Evolutionary conservation across 2,113 vertebrate genomes (phyloP).

Genomic region (Cyanistes caeruleus): DNA sequence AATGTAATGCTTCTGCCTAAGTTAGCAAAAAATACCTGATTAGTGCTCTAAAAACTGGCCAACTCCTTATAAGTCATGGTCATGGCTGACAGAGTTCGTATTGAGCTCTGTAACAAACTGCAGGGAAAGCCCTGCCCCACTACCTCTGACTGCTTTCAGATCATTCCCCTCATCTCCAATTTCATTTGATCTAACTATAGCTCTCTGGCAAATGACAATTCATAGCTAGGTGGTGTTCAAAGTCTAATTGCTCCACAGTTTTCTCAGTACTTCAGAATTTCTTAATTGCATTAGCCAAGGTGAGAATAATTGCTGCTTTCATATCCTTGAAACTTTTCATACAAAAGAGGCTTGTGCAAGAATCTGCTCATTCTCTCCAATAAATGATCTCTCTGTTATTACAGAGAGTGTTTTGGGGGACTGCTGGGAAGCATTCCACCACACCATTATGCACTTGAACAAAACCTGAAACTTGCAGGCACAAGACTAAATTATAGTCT

Average conservation of each 20-base stretch:
- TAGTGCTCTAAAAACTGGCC: background rate
- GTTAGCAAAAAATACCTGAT: slow-evolving; percentile 15
- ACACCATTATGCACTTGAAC: slow-evolving; percentile 52
- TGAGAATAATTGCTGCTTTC: slow-evolving; percentile 69
- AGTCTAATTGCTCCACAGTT: slow-evolving; percentile 50
- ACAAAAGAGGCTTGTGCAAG: slow-evolving; percentile 68
- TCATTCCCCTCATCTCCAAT: background rate
- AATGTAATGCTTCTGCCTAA: background rate
- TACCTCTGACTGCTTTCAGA: background rate
- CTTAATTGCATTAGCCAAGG: slow-evolving; percentile 68
- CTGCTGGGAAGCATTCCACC: slow-evolving; percentile 61
- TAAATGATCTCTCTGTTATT: slow-evolving; percentile 70
- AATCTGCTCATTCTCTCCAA: slow-evolving; percentile 48
- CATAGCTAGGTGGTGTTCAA: slow-evolving; percentile 38
- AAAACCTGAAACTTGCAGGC: slow-evolving; percentile 57
- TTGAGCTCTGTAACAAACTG: background rate
- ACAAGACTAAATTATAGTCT: slow-evolving; percentile 64
- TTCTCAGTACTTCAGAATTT: slow-evolving; percentile 43
- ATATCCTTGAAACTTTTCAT: slow-evolving; percentile 43
- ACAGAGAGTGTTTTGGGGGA: slow-evolving; percentile 11
- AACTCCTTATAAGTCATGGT: background rate
- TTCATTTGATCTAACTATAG: slow-evolving; percentile 50
- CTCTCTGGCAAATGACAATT: slow-evolving; percentile 9
- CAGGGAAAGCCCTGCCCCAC: background rate
- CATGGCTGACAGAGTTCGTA: background rate